Conservation (phyloP, 1,140 invertebrate species). For the Dufourea novaeangliae region DNA sequence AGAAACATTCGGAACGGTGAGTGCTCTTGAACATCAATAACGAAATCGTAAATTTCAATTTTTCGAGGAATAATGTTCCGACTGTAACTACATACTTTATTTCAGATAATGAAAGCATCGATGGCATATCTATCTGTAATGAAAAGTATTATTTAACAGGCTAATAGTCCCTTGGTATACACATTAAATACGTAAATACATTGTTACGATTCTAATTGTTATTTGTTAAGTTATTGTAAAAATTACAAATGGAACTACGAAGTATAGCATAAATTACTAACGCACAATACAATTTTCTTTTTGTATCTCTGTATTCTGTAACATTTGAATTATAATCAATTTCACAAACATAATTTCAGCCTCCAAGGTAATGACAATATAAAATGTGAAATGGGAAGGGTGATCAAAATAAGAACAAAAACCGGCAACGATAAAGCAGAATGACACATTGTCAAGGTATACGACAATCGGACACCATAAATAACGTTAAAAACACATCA, state of each 20-base stretch:
- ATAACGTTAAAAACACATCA: no score
- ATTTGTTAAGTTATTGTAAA: neutral
- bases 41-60: no score
- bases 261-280: no score
- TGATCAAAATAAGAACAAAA: constrained; percentile 18
- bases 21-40: neutral
- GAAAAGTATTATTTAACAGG: constrained; percentile 36
- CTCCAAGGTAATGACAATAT: no score
- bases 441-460: constrained; percentile 11
- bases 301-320: no score
- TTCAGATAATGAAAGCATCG: constrained; percentile 53
- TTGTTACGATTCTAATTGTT: neutral
- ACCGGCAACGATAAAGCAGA: neutral
- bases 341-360: no score
- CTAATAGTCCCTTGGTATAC: neutral
- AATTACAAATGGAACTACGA: no score
- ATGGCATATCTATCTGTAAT: constrained; percentile 51
- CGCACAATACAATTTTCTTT: no score
- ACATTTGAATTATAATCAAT: no score
- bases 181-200: neutral
- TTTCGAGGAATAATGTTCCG: neutral
- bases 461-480: no score
- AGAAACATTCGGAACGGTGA: constrained; percentile 56
- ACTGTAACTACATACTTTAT: neutral
- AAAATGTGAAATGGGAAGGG: neutral